These are phyloP conservation scores for Ianthella basta DNA, from an alignment of 37 sponge, comb jelly and placozoan genomes.

Conservation along the genomic window DNA sequence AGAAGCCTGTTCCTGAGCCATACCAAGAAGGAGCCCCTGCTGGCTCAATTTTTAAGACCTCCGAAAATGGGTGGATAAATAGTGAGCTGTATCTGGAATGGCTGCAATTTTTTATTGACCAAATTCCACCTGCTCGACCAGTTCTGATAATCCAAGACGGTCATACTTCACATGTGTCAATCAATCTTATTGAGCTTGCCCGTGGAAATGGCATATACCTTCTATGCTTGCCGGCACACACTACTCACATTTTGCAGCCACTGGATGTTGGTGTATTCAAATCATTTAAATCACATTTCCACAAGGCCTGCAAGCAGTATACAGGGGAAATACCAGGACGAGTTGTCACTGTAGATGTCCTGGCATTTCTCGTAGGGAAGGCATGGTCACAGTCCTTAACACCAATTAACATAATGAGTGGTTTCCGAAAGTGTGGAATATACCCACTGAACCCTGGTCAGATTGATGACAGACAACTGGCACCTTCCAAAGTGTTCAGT, in stretches of 20 bases:
- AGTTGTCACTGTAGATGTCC: conserved; percentile 50
- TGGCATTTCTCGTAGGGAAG: conserved; percentile 46
- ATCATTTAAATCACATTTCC: conserved; percentile 54
- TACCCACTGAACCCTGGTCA: conserved; percentile 59
- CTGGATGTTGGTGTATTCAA: conserved; percentile 73
- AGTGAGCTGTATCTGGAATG: conserved; percentile 47
- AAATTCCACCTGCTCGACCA: conserved; percentile 61
- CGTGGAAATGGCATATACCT: conserved; percentile 46
- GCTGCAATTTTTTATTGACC: conserved; percentile 53
- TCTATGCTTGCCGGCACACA: conserved; percentile 66
- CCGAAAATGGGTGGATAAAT: conserved; percentile 72
- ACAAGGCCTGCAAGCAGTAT: conserved; percentile 51
- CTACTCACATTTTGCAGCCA: conserved; percentile 65
- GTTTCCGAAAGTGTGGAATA: conserved; percentile 62
- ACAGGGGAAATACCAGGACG: conserved; percentile 43
- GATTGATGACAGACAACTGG: conserved; percentile 53
- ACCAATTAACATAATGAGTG: conserved; percentile 52
- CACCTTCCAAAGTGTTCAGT: conserved; percentile 68
- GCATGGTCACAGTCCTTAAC: conserved; percentile 55
- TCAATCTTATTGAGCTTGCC: conserved; percentile 63
- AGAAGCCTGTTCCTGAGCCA: conserved; percentile 37
- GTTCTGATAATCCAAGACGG: conserved; percentile 60
- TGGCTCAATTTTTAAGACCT: conserved; percentile 45
- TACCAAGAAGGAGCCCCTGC: conserved; percentile 49
- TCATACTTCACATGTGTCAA: conserved; percentile 62